Percentiles rank a stretch among this genome's conserved stretches.
These are phyloP conservation scores for Drosophila lutescens DNA, from an alignment of 2,888 invertebrate genomes.

Conservation along the genomic window DNA sequence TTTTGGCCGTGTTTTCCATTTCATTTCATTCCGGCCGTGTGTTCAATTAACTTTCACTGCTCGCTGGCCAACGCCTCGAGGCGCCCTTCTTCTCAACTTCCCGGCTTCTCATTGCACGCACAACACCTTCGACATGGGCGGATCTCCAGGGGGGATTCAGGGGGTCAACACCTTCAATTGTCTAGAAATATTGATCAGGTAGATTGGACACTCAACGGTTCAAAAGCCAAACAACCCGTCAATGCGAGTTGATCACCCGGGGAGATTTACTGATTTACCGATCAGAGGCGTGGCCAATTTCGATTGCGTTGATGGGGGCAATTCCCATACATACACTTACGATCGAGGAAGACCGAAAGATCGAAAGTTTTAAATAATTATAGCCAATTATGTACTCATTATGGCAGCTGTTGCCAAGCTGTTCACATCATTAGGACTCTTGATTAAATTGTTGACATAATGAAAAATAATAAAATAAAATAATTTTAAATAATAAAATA, in stretches of 20 bases:
- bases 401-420: neutral
- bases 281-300: neutral
- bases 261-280: neutral
- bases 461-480: too few species aligned
- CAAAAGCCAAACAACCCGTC: constrained; percentile 15
- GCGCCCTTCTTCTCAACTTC: constrained; percentile 30
- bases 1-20: constrained; percentile 21
- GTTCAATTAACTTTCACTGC: constrained; percentile 63
- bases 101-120: constrained; percentile 14
- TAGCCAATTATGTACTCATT: neutral
- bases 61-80: constrained; percentile 42
- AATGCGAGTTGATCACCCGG: constrained; percentile 9
- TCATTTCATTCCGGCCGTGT: constrained; percentile 13
- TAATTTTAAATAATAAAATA: too few species aligned
- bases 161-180: constrained; percentile 9
- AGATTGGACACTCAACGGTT: neutral
- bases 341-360: neutral
- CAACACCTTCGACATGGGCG: neutral
- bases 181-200: neutral
- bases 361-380: constrained; percentile 3
- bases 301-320: neutral
- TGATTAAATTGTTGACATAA: neutral
- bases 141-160: neutral
- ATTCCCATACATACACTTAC: too few species aligned
- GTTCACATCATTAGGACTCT: neutral